Base-by-base conservation (phyloP, 2,888 invertebrate genomes). In the Tenthredo notha region DNA sequence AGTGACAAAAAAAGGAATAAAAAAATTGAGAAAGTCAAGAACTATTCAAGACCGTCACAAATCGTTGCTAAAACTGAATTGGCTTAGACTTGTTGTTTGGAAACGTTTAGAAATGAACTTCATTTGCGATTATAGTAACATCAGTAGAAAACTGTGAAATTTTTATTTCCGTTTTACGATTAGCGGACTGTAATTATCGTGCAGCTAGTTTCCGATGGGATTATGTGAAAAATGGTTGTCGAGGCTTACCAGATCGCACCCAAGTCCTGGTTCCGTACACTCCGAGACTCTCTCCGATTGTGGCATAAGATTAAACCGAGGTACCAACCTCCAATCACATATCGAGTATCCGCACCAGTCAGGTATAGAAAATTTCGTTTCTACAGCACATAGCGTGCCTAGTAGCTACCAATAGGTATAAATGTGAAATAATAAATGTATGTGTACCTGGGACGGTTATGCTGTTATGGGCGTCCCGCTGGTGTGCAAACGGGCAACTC, bases 401-500 rank as follows among this genome's bases (percentile, higher is more conserved):
- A 77, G 33, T 67, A 67, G n/a, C 72, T 74, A 74, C 72, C 72
- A 25, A 43, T 74, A 43, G 72, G 43, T 21, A 21, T 43, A 21
- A n/a, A 74, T 43, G 78, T 29, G 18, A 33, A 33, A n/a, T n/a
- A n/a, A n/a, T n/a, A n/a, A n/a, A 58, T 61, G 33, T 33, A 54
- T 47, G 47, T 72, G 43, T 43, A 43, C 37, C 70, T 21, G 58
- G 80, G 9, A 40, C 61, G 80, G 80, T 80, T 80, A 40, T 40
- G 80, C 47, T 47, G 40, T 61, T 40, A 50, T 80, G 80, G 80
- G 80, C 80, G 80, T 80, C 80, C 58, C 80, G 40, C 18, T 10
- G 80, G 58, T 61, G 85, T 84, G 88, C 89, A 89, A 77, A 43
- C 87, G 86, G 88, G 89, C 61, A 37, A 37, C 89, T 89, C 89